Percentiles rank a stretch among this genome's conserved stretches.
Conservation (phyloP, 2,113 vertebrate species). For the Pelusios castaneus region DNA sequence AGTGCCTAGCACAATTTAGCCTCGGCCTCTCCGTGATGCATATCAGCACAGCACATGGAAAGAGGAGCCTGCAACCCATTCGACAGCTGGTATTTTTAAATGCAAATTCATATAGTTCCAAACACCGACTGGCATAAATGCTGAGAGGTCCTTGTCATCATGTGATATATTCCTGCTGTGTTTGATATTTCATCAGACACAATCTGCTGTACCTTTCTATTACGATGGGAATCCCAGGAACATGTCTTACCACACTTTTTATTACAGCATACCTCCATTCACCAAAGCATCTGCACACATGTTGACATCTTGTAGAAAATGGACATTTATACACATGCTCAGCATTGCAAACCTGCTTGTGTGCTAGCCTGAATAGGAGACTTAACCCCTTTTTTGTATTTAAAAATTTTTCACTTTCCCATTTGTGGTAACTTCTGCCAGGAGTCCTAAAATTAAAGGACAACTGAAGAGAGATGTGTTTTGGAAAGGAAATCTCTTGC, state of each 20-base stretch:
- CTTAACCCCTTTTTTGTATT: neutral
- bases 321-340: neutral
- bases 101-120: neutral
- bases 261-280: neutral
- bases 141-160: neutral
- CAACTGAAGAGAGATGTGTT: neutral
- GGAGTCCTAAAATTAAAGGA: neutral
- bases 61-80: neutral
- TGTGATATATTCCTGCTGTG: neutral
- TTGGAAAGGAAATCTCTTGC: neutral
- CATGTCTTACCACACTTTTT: neutral
- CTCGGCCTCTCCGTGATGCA: rapidly evolving
- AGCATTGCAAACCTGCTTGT: neutral
- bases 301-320: neutral
- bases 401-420: neutral
- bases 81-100: neutral
- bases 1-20: neutral
- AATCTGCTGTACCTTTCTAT: neutral
- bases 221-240: neutral
- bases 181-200: neutral
- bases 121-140: neutral
- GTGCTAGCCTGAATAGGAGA: neutral
- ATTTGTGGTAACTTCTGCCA: neutral
- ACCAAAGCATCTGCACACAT: neutral
- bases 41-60: too few species aligned